These are phyloP conservation scores for Notodonta dromedarius DNA, from an alignment of 2,888 invertebrate genomes.

Conservation along the genomic window DNA sequence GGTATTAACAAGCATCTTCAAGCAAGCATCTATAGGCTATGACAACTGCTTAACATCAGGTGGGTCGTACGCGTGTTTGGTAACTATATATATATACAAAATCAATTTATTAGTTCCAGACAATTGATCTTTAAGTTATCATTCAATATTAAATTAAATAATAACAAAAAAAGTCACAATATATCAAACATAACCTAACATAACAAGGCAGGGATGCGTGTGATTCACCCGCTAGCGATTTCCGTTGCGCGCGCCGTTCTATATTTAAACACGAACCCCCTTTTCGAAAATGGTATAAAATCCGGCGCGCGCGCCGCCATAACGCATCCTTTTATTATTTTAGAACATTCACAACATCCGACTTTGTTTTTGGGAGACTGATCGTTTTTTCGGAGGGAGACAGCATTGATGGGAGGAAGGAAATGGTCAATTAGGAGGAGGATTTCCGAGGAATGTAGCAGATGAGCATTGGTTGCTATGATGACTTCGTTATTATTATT, in stretches of 20 bases:
- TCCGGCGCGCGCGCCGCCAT: constrained; percentile 59
- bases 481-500: too few relatives aligned
- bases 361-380: constrained; percentile 37
- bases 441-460: too few relatives aligned
- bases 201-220: constrained; percentile 25
- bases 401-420: not conserved
- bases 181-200: constrained; percentile 3
- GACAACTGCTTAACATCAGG: too few relatives aligned
- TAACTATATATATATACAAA: too few relatives aligned
- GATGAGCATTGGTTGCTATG: too few relatives aligned
- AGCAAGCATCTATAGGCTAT: too few relatives aligned
- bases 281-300: constrained; percentile 78
- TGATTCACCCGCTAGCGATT: constrained; percentile 76
- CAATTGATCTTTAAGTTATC: too few relatives aligned
- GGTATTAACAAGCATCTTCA: too few relatives aligned
- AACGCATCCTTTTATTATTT: constrained; percentile 76
- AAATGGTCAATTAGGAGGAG: not conserved
- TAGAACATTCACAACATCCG: constrained; percentile 57
- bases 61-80: too few relatives aligned
- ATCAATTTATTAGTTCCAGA: too few relatives aligned
- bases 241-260: constrained; percentile 75
- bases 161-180: not conserved
- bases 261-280: constrained; percentile 77
- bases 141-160: not conserved
- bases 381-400: constrained; percentile 29